Evolutionary conservation across 1,140 invertebrate genomes (phyloP).

Genomic region (Drosophila repleta): DNA sequence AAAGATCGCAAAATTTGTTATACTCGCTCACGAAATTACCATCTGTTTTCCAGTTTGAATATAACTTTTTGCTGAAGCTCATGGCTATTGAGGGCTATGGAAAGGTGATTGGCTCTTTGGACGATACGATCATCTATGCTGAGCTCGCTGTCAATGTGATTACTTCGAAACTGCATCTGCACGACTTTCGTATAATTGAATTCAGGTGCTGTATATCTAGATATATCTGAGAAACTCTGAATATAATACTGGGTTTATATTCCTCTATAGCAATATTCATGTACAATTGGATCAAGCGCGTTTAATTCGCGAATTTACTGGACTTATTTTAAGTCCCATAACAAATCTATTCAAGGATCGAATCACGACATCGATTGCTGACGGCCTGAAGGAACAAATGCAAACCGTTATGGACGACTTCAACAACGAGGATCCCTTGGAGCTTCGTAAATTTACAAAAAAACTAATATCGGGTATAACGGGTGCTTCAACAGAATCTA

Average conservation of each 20-base stretch:
- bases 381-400: slow-evolving; percentile 76
- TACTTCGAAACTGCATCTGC: slow-evolving; percentile 49
- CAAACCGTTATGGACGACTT: slow-evolving; percentile 74
- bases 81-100: slow-evolving; percentile 70
- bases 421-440: slow-evolving; percentile 72
- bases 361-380: slow-evolving; percentile 76
- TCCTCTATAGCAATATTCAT: slow-evolving; percentile 63
- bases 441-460: slow-evolving; percentile 66
- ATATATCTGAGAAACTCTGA: not conserved
- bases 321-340: slow-evolving; percentile 73
- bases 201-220: slow-evolving; percentile 52
- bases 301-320: slow-evolving; percentile 66
- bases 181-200: slow-evolving; percentile 74
- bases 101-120: slow-evolving; percentile 68
- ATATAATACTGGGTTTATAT: slow-evolving; percentile 3
- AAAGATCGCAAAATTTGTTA: too few species aligned
- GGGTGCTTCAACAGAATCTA: slow-evolving; percentile 16
- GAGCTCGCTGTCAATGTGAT: slow-evolving; percentile 65
- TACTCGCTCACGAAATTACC: too few species aligned
- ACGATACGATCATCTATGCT: slow-evolving; percentile 67
- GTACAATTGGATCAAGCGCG: slow-evolving; percentile 71
- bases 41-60: slow-evolving; percentile 63
- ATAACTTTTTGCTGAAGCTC: slow-evolving; percentile 65
- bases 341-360: slow-evolving; percentile 76
- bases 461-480: slow-evolving; percentile 65